Conservation (phyloP, 2,888 invertebrate genomes). For the Aspidiotus rigidus region DNA sequence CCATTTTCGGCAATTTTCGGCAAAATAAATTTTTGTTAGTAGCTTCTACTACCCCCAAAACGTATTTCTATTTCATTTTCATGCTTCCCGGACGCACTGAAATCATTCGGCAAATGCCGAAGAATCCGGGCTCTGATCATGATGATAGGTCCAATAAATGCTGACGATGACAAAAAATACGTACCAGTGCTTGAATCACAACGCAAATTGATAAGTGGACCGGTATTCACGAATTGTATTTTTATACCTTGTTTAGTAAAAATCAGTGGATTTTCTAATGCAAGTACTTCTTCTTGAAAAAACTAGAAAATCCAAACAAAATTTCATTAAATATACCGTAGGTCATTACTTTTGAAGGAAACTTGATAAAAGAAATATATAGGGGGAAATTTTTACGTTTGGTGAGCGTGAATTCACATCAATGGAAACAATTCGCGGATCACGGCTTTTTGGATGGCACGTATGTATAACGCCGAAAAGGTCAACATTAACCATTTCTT, state of each 20-base stretch:
- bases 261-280: conserved; percentile 49
- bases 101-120: no score
- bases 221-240: not conserved
- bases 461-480: conserved; percentile 73
- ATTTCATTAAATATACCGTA: not conserved
- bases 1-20: no score
- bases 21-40: no score
- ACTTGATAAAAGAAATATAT: not conserved
- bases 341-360: not conserved
- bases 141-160: no score
- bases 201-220: no score
- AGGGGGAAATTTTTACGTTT: no score
- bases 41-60: no score
- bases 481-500: conserved; percentile 62
- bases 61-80: no score
- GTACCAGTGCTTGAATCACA: no score
- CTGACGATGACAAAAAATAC: no score
- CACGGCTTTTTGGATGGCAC: conserved; percentile 61
- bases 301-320: not conserved
- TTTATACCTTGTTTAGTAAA: conserved; percentile 39
- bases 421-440: conserved; percentile 58
- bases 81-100: no score
- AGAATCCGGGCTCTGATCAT: no score
- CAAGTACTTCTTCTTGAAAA: not conserved
- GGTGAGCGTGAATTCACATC: conserved; percentile 43